Evolutionary conservation across 2,113 vertebrate species (phyloP).

Genomic region (Cnemophilus loriae): DNA sequence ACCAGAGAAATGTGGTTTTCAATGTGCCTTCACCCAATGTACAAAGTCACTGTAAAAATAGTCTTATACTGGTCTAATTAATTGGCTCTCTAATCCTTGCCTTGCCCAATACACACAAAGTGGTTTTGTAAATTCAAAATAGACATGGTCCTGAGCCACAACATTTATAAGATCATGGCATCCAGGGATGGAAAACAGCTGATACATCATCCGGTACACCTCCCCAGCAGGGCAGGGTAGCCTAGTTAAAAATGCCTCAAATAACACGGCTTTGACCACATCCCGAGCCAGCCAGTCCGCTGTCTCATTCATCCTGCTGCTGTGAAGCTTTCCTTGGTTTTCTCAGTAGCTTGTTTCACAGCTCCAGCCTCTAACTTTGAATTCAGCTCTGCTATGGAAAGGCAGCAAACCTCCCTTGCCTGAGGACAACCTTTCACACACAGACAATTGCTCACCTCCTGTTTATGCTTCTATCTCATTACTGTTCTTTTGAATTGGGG

Average conservation of each 20-base stretch:
- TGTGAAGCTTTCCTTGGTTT: background rate
- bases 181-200: background rate
- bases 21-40: background rate
- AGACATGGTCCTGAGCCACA: constrained; percentile 17
- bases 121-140: constrained; percentile 43
- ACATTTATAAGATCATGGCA: constrained; percentile 3
- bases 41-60: constrained; percentile 10
- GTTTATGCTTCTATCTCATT: background rate
- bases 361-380: background rate
- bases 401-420: background rate
- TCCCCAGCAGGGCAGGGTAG: background rate
- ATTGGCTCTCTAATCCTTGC: background rate
- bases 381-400: background rate
- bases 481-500: background rate
- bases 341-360: background rate
- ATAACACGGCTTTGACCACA: constrained; percentile 17
- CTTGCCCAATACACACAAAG: background rate
- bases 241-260: constrained; percentile 19
- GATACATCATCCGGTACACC: background rate
- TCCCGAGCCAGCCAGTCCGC: background rate
- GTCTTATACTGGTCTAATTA: background rate
- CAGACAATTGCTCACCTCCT: background rate
- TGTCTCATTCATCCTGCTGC: background rate
- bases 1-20: constrained; percentile 28
- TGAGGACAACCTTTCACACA: background rate